Percentiles rank a stretch among this genome's conserved stretches.
phyloP scores from a whole-genome alignment of 2,888 invertebrate species.

The Nemurella pictetii region DNA sequence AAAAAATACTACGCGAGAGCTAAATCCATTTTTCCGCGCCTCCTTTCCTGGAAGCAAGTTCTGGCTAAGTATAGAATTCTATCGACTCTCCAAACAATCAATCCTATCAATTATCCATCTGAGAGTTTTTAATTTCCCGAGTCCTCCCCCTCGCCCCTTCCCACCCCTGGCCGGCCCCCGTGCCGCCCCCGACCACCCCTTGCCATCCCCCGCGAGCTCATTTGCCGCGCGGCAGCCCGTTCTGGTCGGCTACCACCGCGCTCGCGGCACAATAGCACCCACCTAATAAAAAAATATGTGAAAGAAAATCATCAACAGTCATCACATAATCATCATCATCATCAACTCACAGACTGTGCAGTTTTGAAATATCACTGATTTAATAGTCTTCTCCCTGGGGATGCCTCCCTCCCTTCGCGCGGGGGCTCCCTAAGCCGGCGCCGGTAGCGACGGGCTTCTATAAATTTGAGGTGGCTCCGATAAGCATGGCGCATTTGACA shows the following conservation, averaged over 20 bases:
- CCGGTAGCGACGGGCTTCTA: conserved; percentile 17
- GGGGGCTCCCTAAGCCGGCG: no score
- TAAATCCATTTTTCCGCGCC: not conserved
- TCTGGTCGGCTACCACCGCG: conserved; percentile 36
- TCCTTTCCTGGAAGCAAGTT: not conserved
- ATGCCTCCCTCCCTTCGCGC: conserved; percentile 25
- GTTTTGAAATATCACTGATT: conserved; percentile 41
- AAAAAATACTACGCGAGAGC: not conserved
- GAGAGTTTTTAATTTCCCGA: conserved; percentile 5
- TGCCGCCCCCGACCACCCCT: not conserved
- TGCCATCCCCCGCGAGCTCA: not conserved
- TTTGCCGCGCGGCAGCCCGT: conserved; percentile 16
- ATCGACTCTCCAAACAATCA: not conserved
- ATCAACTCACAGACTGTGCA: conserved; percentile 29
- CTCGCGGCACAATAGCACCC: conserved; percentile 34
- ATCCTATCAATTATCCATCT: not conserved
- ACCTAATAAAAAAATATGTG: conserved; percentile 24
- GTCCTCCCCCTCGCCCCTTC: not conserved
- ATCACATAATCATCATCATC: conserved; percentile 34
- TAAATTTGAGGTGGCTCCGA: conserved; percentile 32
- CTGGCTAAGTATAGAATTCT: not conserved
- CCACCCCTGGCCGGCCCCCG: not conserved
- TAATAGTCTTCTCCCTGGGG: conserved; percentile 41
- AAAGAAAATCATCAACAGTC: conserved; percentile 38
- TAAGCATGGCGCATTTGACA: conserved; percentile 17